Evolutionary conservation across 2,888 invertebrate species (phyloP).

Genomic region (Dione vanillae): DNA sequence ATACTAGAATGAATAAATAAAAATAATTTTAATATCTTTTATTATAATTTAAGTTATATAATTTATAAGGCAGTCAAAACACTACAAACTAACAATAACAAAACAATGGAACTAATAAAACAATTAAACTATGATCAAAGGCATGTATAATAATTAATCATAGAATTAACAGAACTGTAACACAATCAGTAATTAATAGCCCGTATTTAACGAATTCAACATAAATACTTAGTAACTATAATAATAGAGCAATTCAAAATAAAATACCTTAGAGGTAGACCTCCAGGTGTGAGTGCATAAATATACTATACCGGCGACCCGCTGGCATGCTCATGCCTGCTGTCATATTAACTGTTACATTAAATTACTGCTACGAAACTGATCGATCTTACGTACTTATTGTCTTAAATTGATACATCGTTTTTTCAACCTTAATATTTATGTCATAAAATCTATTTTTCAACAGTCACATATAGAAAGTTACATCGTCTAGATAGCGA

Average conservation of each 20-base stretch:
- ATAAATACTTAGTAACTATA: conserved; percentile 75
- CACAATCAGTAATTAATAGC: conserved; percentile 81
- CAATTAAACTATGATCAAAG: conserved; percentile 20
- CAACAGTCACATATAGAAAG: conserved; percentile 22
- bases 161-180: conserved; percentile 78
- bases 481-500: conserved; percentile 53
- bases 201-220: conserved; percentile 74
- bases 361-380: conserved; percentile 80
- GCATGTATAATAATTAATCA: conserved; percentile 64
- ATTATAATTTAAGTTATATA: background rate
- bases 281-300: conserved; percentile 84
- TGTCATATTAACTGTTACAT: conserved; percentile 85
- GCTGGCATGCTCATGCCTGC: conserved; percentile 81
- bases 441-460: conserved; percentile 44
- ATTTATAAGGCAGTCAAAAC: conserved; percentile 28
- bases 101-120: conserved; percentile 22
- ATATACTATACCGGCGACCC: conserved; percentile 80
- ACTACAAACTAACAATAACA: too few species aligned
- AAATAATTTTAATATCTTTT: background rate
- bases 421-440: conserved; percentile 50
- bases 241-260: conserved; percentile 75
- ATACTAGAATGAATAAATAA: background rate
- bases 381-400: conserved; percentile 73
- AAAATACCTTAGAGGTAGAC: conserved; percentile 73
- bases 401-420: conserved; percentile 54